Evolutionary conservation across 2,888 invertebrate genomes (phyloP), one percentile per base, ranked within the genome.

Genomic region (Chaetoderma sp.): DNA sequence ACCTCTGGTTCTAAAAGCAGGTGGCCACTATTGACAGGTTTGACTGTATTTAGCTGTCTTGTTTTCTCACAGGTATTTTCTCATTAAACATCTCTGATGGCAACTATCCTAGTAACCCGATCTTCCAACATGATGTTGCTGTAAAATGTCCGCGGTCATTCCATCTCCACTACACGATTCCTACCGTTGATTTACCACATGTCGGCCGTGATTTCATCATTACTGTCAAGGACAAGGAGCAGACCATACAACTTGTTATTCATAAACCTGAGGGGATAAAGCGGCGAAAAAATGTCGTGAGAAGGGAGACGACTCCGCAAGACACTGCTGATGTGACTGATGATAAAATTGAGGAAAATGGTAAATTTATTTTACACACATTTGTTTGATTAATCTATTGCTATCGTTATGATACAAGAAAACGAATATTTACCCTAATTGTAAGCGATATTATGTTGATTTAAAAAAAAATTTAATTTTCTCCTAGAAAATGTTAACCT

Each of bases 131-230:
- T 63, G 81, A 82, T 57, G 68, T 81, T 2, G 79, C 76, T 5
- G 74, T 83, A 33, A 73, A 76, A 55, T 83, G 85, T 68, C 83
- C 83, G 3, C 66, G 62, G 32, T 60, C 58, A 27, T 85, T 84
- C 70, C 64, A 67, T 52, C 39, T 84, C 25, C 69, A 62, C 56
- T 81, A 83, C 64, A 69, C 71, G 30, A 62, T 83, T 32, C 82
- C 83, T 6, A 80, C 79, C 16, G 78, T 76, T 0, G 83, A 82
- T 60, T 59, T 67, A 10, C 65, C 69, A 16, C 61, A 67, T 25
- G 60, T 76, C 28, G 73, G 76, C 45, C 77, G 78, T 42, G 77
- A 78, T 52, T 67, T 78, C 27, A 71, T 76, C 39, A 64, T 78
- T 13, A 66, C 61, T 44, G 66, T 80, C 3, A 67, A 64, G 23